phyloP scores from a whole-genome alignment of 2,888 invertebrate species.

The Thecocarcelia acutangulata region DNA sequence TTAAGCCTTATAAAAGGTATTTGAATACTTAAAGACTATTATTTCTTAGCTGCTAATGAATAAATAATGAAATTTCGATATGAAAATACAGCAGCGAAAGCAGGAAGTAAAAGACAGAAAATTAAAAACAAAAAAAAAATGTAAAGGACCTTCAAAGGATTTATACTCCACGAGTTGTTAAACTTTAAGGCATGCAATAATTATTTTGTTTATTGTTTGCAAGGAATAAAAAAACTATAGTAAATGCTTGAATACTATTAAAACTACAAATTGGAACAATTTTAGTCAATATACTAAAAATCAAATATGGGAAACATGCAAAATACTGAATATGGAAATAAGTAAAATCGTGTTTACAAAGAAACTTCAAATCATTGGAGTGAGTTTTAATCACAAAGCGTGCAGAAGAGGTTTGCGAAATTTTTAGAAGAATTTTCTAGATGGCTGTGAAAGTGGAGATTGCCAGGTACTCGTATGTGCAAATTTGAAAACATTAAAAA shows the following conservation, averaged over 20 bases:
- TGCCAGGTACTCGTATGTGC: no score
- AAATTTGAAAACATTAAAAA: no score
- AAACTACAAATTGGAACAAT: no score
- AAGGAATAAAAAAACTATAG: constrained; percentile 6
- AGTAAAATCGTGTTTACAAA: no score
- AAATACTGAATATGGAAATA: no score
- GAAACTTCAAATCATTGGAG: no score
- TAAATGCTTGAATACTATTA: constrained; percentile 2
- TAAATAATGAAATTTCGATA: constrained; percentile 67
- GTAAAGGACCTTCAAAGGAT: constrained; percentile 29
- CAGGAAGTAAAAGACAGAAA: constrained; percentile 33
- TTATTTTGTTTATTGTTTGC: constrained; percentile 65
- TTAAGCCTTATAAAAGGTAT: constrained; percentile 62
- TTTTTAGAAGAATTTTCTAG: no score
- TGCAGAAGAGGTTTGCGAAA: no score
- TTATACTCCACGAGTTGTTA: constrained; percentile 41
- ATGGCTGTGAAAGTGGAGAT: no score
- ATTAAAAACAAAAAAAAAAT: constrained; percentile 21
- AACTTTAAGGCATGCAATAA: constrained; percentile 66
- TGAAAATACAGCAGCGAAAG: constrained; percentile 34
- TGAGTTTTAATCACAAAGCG: no score
- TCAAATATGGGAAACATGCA: no score
- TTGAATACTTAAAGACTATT: constrained; percentile 63
- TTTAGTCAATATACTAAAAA: no score
- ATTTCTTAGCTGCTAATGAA: constrained; percentile 66